Evolutionary conservation across 2,888 invertebrate species (phyloP).

Genomic region (Periphyllus acericola): DNA sequence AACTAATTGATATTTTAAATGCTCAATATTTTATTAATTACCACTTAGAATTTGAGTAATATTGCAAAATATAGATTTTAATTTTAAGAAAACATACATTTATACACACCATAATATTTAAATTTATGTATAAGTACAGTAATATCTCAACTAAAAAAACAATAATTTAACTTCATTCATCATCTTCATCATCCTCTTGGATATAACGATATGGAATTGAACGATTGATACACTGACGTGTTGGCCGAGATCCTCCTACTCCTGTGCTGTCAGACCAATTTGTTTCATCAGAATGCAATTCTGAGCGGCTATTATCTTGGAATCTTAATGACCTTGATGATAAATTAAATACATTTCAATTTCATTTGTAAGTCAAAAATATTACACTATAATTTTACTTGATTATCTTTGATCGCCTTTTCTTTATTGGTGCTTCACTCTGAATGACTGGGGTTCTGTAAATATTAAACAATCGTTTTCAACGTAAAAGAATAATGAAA

Average conservation of each 20-base stretch:
- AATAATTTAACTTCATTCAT: not conserved
- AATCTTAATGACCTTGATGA: slow-evolving; percentile 28
- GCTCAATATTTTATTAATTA: too few relatives aligned
- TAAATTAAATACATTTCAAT: not conserved
- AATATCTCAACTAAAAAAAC: too few relatives aligned
- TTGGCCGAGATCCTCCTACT: slow-evolving; percentile 63
- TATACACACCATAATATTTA: too few relatives aligned
- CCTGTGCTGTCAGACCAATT: slow-evolving; percentile 43
- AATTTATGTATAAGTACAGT: too few relatives aligned
- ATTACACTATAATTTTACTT: slow-evolving; percentile 35
- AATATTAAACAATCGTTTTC: not conserved
- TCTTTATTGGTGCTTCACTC: slow-evolving; percentile 49
- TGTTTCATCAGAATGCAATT: slow-evolving; percentile 29
- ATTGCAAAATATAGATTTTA: too few relatives aligned
- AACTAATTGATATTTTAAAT: too few relatives aligned
- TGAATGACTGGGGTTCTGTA: slow-evolving; percentile 32
- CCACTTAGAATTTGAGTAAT: too few relatives aligned
- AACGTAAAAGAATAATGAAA: too few relatives aligned
- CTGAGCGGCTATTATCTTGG: slow-evolving; percentile 36
- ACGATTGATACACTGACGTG: slow-evolving; percentile 65
- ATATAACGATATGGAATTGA: slow-evolving; percentile 65
- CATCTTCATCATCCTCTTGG: slow-evolving; percentile 65
- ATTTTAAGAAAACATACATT: too few relatives aligned
- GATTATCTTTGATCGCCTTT: slow-evolving; percentile 45
- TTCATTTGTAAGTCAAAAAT: not conserved